Evolutionary conservation across 2,888 invertebrate genomes (phyloP).

Genomic region (Automeris io): DNA sequence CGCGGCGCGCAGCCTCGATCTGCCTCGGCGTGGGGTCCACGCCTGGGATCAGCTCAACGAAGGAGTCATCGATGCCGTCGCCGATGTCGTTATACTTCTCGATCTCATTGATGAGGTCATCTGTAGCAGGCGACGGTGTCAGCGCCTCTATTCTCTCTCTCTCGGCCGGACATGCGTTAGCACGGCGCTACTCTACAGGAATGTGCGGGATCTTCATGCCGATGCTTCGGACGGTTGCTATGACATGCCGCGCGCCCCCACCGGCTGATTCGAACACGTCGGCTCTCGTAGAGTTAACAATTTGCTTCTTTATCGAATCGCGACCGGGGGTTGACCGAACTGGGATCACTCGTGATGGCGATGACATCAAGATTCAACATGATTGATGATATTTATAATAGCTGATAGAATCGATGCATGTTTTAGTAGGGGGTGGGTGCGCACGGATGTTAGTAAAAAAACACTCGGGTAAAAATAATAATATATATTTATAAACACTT

Average conservation of each 20-base stretch:
- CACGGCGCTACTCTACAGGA: slow-evolving; percentile 39
- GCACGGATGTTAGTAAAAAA: slow-evolving; percentile 65
- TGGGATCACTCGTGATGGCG: slow-evolving; percentile 19
- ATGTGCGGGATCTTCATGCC: slow-evolving; percentile 39
- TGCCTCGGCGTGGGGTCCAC: slow-evolving; percentile 65
- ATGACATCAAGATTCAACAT: slow-evolving; percentile 24
- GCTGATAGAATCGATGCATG: slow-evolving; percentile 67
- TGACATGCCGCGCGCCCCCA: slow-evolving; percentile 33
- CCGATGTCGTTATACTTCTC: slow-evolving; percentile 95
- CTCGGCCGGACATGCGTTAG: slow-evolving; percentile 43
- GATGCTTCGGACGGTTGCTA: slow-evolving; percentile 45
- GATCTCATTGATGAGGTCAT: slow-evolving; percentile 91
- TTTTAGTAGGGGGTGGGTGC: slow-evolving; percentile 43
- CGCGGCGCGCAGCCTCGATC: slow-evolving; percentile 41
- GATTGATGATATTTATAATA: slow-evolving; percentile 38
- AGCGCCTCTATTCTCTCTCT: too few species aligned
- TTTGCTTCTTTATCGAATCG: background rate
- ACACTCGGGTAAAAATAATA: slow-evolving; percentile 74
- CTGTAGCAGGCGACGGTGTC: slow-evolving; percentile 74
- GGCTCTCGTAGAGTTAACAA: background rate
- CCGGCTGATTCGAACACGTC: background rate
- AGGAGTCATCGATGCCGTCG: slow-evolving; percentile 95
- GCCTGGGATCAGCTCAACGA: slow-evolving; percentile 86
- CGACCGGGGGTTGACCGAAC: slow-evolving; percentile 3
- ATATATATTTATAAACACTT: slow-evolving; percentile 79